Percentiles rank a stretch among this genome's conserved stretches.
phyloP scores from a whole-genome alignment of 2,797 vertebrate genomes.

The Poeciliopsis presidionis region DNA sequence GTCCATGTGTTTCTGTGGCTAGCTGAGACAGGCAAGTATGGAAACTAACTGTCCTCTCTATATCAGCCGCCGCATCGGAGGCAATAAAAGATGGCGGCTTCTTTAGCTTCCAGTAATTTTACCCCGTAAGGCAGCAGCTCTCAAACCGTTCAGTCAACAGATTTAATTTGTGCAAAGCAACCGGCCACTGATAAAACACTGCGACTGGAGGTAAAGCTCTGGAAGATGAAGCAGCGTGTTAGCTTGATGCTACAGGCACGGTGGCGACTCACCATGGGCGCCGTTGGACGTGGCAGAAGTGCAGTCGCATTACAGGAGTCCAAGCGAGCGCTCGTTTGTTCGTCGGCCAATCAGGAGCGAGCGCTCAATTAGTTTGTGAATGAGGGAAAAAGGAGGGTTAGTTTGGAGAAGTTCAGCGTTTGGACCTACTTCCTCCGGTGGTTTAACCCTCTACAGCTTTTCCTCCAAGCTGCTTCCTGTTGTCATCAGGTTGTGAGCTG shows the following conservation, averaged over 20 bases:
- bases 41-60: constrained; percentile 56
- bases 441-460: not conserved
- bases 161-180: not conserved
- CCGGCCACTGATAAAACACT: no score
- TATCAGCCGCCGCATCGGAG: constrained; percentile 41
- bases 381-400: no score
- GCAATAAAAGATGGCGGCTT: constrained; percentile 55
- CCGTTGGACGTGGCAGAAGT: no score
- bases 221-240: not conserved
- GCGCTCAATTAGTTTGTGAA: no score
- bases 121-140: constrained; percentile 51
- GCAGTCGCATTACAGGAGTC: no score
- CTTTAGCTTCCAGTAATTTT: constrained; percentile 28
- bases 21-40: constrained; percentile 88
- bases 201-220: not conserved
- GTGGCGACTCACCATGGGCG: no score
- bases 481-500: not conserved
- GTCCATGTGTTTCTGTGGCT: constrained; percentile 75
- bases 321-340: no score
- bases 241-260: not conserved
- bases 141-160: not conserved
- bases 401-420: no score
- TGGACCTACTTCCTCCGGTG: no score
- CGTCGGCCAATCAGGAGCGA: no score
- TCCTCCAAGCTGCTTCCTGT: not conserved